phyloP scores from a whole-genome alignment of 2,888 invertebrate genomes.

The Drosophila melanosoma region DNA sequence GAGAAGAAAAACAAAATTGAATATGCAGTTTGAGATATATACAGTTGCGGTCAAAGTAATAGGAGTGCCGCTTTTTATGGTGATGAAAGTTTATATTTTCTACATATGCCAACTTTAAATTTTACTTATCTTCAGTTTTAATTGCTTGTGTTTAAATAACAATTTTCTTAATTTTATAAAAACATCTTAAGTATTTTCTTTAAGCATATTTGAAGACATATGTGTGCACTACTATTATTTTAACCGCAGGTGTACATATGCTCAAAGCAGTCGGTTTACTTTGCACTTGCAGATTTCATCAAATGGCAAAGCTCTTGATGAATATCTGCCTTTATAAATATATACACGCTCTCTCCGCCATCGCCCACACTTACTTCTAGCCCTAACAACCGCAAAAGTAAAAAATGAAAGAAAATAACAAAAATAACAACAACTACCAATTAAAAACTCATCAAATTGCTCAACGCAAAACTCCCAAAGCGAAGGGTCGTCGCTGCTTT shows the following conservation, averaged over 20 bases:
- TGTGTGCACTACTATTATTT: not conserved
- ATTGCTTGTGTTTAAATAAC: not conserved
- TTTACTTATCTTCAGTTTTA: not conserved
- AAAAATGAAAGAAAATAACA: constrained; percentile 4
- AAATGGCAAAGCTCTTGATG: constrained; percentile 13
- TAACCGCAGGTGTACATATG: not conserved
- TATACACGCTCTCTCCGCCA: not conserved
- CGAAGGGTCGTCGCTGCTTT: constrained; percentile 11
- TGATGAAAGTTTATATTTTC: not conserved
- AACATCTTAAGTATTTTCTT: not conserved
- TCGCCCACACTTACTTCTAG: not conserved
- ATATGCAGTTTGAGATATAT: no score
- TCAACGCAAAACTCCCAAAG: constrained; percentile 41
- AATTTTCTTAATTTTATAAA: not conserved
- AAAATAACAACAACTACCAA: constrained; percentile 45
- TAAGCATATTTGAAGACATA: no score
- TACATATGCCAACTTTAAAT: not conserved
- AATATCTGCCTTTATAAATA: constrained; percentile 11
- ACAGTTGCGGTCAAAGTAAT: no score
- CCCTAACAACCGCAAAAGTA: constrained; percentile 25
- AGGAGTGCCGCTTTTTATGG: no score
- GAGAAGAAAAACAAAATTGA: no score
- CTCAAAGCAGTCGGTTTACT: not conserved
- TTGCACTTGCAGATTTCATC: constrained; percentile 10
- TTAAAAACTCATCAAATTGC: constrained; percentile 62